These are phyloP conservation scores for Tolmerus cingulatus DNA, from an alignment of 2,888 invertebrate species.

Conservation along the genomic window DNA sequence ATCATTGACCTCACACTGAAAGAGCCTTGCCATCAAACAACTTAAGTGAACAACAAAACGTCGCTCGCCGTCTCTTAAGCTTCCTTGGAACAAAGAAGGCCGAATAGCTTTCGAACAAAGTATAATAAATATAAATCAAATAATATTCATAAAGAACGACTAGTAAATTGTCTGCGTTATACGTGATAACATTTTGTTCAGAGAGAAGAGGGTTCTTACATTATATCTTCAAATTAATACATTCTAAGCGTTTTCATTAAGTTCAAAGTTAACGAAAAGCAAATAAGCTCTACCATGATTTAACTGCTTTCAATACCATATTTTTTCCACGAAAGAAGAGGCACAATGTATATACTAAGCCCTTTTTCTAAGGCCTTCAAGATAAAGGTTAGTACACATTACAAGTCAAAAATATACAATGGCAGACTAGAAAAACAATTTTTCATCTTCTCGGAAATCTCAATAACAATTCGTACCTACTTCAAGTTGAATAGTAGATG, in stretches of 20 bases:
- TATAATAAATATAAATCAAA: neutral
- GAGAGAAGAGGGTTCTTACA: neutral
- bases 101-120: neutral
- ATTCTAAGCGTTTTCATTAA: neutral
- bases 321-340: neutral
- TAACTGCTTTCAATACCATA: neutral
- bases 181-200: neutral
- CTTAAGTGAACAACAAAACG: neutral
- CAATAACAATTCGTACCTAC: too few species aligned
- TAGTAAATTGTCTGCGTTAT: neutral
- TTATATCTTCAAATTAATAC: neutral
- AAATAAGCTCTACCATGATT: neutral
- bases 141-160: neutral
- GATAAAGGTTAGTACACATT: too few species aligned
- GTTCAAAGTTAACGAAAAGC: neutral
- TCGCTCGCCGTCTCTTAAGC: neutral
- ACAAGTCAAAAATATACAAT: too few species aligned
- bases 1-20: neutral
- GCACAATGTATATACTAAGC: neutral
- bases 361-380: too few species aligned
- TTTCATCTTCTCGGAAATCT: too few species aligned
- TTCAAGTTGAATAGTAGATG: too few species aligned
- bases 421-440: too few species aligned
- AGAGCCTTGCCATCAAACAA: neutral
- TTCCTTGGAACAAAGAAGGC: neutral